phyloP scores from a whole-genome alignment of 2,113 vertebrate species.

The Gasterosteus nipponicus region DNA sequence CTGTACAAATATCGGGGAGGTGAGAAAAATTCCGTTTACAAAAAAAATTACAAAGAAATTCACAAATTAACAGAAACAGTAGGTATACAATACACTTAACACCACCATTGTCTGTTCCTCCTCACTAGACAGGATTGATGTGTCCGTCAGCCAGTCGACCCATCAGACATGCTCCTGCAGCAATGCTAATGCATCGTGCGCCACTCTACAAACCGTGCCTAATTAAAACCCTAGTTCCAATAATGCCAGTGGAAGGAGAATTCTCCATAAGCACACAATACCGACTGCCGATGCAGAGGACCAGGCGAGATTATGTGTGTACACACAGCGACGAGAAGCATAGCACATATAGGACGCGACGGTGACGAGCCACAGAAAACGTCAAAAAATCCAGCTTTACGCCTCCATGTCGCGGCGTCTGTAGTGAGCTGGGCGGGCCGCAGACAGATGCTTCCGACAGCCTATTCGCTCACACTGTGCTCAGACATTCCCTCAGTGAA shows the following conservation, averaged over 20 bases:
- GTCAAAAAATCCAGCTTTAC: background rate
- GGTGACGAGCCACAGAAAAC: background rate
- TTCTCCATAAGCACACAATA: constrained; percentile 49
- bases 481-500: constrained; percentile 2
- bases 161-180: constrained; percentile 48
- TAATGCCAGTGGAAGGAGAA: constrained; percentile 64
- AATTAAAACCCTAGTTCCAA: constrained; percentile 72
- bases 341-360: constrained; percentile 8
- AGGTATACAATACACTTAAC: background rate
- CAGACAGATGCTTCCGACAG: background rate
- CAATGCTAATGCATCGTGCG: constrained; percentile 49
- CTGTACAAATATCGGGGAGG: background rate
- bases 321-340: background rate
- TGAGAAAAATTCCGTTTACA: background rate
- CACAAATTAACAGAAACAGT: background rate
- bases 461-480: constrained; percentile 2
- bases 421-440: accelerated
- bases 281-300: constrained; percentile 44
- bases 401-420: background rate
- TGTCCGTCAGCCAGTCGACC: constrained; percentile 29
- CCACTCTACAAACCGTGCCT: constrained; percentile 52
- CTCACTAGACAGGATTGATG: constrained; percentile 15
- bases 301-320: constrained; percentile 7
- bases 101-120: background rate
- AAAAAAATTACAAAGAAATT: background rate